phyloP scores from a whole-genome alignment of 2,113 vertebrate genomes.

The Phrynosoma blainvillii region DNA sequence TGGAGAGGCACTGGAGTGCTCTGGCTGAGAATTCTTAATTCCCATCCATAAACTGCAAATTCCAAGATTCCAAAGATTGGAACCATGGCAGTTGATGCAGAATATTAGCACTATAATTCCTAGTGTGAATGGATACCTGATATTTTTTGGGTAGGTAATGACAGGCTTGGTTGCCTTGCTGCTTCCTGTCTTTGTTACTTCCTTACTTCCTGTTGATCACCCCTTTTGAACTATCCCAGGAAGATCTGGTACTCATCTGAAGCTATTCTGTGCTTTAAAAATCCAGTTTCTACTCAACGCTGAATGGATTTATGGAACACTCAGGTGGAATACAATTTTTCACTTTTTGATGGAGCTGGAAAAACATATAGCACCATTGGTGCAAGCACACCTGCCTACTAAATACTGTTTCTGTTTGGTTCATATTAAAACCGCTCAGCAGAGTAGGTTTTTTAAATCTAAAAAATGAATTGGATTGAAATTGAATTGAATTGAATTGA shows the following conservation, averaged over 20 bases:
- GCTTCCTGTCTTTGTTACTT: neutral
- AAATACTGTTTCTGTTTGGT: constrained; percentile 52
- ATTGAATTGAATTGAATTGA: no score
- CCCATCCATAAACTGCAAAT: no score
- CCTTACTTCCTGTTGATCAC: neutral
- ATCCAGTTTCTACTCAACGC: neutral
- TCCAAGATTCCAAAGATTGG: no score
- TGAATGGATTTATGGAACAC: neutral
- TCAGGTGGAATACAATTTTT: neutral
- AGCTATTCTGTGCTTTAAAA: neutral
- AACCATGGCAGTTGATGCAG: no score
- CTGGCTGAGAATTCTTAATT: no score
- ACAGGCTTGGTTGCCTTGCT: neutral
- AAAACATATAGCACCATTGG: neutral
- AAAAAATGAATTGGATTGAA: neutral
- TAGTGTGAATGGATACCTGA: no score
- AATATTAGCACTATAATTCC: no score
- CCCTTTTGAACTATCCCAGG: neutral
- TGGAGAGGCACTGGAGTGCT: no score
- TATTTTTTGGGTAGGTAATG: no score
- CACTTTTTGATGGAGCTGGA: neutral
- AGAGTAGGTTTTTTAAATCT: constrained; percentile 19
- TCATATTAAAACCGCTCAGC: constrained; percentile 62
- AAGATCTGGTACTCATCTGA: neutral
- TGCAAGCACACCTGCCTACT: constrained; percentile 51